Conservation (phyloP, 2,888 invertebrate genomes). For the Macrosiphum euphorbiae region DNA sequence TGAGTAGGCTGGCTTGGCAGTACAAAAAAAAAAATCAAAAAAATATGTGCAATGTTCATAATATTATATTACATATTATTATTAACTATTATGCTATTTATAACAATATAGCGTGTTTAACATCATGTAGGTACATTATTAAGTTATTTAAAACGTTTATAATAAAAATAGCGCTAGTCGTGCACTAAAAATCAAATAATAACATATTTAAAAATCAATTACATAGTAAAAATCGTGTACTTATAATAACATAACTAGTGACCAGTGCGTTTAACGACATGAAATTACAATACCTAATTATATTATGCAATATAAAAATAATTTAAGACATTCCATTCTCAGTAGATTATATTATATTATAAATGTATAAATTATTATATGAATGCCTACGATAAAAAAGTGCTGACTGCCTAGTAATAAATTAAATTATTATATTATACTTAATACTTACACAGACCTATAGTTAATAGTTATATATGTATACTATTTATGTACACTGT, state of each 20-base stretch:
- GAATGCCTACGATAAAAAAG: not conserved
- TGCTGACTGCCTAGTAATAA: not conserved
- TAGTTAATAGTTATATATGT: not conserved
- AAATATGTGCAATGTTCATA: not conserved
- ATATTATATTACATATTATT: not conserved
- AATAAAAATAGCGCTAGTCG: not conserved
- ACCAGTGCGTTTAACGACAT: not conserved
- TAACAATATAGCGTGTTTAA: not conserved
- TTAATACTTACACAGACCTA: not conserved
- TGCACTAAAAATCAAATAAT: slow-evolving; percentile 9
- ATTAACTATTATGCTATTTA: not conserved
- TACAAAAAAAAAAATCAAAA: not conserved
- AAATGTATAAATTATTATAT: not conserved
- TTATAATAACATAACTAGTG: not conserved
- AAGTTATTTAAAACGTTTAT: not conserved
- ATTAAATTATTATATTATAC: not conserved
- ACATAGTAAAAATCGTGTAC: not conserved
- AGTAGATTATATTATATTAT: not conserved
- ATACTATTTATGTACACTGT: not conserved
- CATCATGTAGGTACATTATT: not conserved
- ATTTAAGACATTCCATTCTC: slow-evolving; percentile 19
- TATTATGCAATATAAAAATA: slow-evolving; percentile 1
- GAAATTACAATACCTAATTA: not conserved
- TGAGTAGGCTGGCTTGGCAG: not conserved
- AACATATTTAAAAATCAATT: not conserved